A percentile compares a stretch with the other conserved stretches of the same genome.
These are phyloP conservation scores for Ectobius pallidus DNA, from an alignment of 2,888 invertebrate species.

Conservation along the genomic window DNA sequence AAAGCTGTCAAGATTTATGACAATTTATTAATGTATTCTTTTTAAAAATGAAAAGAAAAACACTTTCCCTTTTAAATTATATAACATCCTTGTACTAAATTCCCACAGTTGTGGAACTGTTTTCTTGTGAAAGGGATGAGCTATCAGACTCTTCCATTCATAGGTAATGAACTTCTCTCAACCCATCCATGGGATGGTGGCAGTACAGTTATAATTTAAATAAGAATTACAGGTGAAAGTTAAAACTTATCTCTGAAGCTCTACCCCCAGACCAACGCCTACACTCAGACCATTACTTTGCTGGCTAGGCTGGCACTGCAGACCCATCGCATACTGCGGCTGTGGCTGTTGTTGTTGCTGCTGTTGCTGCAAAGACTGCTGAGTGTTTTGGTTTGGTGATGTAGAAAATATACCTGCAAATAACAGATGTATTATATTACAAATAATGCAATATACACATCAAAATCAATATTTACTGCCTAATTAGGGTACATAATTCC, in stretches of 20 bases:
- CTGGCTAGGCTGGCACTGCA: constrained; percentile 34
- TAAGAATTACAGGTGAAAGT: neutral
- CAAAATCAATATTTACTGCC: too few relatives aligned
- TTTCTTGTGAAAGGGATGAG: neutral
- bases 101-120: constrained; percentile 2
- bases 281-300: constrained; percentile 32
- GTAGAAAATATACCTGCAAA: constrained; percentile 53
- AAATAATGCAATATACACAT: too few relatives aligned
- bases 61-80: constrained; percentile 20
- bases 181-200: neutral
- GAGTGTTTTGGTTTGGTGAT: constrained; percentile 54
- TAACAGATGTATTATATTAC: too few relatives aligned
- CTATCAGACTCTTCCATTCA: neutral
- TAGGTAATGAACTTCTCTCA: neutral
- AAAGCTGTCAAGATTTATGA: neutral
- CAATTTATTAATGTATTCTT: neutral
- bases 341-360: constrained; percentile 46
- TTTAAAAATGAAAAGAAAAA: constrained; percentile 20
- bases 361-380: constrained; percentile 52
- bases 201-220: constrained; percentile 1
- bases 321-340: constrained; percentile 17
- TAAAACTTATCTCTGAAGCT: constrained; percentile 40
- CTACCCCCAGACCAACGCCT: constrained; percentile 36
- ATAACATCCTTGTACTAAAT: constrained; percentile 15
- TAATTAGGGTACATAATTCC: too few relatives aligned